Evolutionary conservation across 2,888 invertebrate species (phyloP), one percentile per base, ranked within the genome.

Genomic region (Ceriagrion tenellum): DNA sequence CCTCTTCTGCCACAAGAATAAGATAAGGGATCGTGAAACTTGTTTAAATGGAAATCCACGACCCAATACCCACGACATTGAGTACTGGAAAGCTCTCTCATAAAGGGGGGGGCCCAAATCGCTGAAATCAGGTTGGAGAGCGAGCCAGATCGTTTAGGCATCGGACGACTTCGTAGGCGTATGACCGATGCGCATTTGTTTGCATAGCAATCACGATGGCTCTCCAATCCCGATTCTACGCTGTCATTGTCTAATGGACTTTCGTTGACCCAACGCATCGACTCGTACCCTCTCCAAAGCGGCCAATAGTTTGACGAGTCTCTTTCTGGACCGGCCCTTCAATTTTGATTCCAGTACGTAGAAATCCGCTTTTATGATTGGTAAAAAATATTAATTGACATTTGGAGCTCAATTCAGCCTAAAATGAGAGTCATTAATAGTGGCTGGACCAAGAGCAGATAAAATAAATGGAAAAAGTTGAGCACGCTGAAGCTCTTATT

Each of bases 11-110:
- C 81, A 16, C n/a, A 3, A 35, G 81, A 81, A 81, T 16, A 18
- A 35, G 81, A 81, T 35, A 81, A 35, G 35, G 18, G 81, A 81
- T 4, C 35, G 30, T 26, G 69, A 69, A n/a, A 69, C 23, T 69
- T 23, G 81, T 81, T 81, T 81, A 81, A 81, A 81, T 81, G 81
- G 81, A 35, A 81, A 81, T 81, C 35, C 35, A 18, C 81, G 30
- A 81, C 81, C 18, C 59, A 20, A 20, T 47, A 47, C 47, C 47
- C 47, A 47, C 47, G 47, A 47, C 47, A 3, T 69, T 69, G 69
- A 69, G 69, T n/a, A 26, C 26, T 30, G 30, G 81, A 35, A 35
- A 35, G 81, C 81, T 81, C 18, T 81, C 35, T 35, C 13, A 35
- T n/a, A 2, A n/a, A 35, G 18, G 13, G 81, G 35, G 35, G 13